phyloP scores from a whole-genome alignment of 2,797 vertebrate genomes.

The Parotocinclus haroldoi region DNA sequence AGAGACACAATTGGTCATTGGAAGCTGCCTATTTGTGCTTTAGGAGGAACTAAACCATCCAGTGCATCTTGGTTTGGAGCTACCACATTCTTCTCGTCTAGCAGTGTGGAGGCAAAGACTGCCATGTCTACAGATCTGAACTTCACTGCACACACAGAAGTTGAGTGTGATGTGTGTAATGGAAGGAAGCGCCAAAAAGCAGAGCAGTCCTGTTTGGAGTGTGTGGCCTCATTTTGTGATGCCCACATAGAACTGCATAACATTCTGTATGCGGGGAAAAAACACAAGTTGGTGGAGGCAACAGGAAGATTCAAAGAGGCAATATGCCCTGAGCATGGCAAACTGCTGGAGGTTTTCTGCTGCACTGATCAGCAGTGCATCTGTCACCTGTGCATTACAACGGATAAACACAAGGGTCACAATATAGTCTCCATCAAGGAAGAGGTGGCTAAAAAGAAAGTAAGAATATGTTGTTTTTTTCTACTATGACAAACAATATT shows the following conservation, averaged over 20 bases:
- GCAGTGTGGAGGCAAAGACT: constrained; percentile 20
- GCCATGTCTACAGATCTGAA: neutral
- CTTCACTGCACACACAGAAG: constrained; percentile 8
- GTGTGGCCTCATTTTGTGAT: constrained; percentile 24
- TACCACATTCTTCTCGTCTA: neutral
- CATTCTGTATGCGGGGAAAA: constrained; percentile 27
- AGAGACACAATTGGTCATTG: neutral
- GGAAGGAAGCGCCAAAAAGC: constrained; percentile 42
- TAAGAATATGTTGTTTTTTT: constrained; percentile 7
- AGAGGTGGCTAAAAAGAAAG: constrained; percentile 33
- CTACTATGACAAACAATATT: neutral
- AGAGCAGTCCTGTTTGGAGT: constrained; percentile 34
- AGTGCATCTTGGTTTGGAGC: neutral
- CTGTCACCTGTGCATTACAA: constrained; percentile 68
- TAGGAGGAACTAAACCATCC: constrained; percentile 34
- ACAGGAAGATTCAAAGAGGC: neutral
- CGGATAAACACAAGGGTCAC: constrained; percentile 34
- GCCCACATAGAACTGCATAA: constrained; percentile 18
- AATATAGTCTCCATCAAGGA: constrained; percentile 19
- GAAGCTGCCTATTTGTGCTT: constrained; percentile 3
- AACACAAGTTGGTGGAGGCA: constrained; percentile 15
- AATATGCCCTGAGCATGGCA: constrained; percentile 62
- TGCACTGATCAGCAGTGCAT: constrained; percentile 79
- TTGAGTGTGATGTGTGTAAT: constrained; percentile 17
- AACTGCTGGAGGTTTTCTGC: constrained; percentile 80